Evolutionary conservation across 2,888 invertebrate genomes (phyloP), one percentile per base, ranked within the genome.

Genomic region (Athrips mouffetella): DNA sequence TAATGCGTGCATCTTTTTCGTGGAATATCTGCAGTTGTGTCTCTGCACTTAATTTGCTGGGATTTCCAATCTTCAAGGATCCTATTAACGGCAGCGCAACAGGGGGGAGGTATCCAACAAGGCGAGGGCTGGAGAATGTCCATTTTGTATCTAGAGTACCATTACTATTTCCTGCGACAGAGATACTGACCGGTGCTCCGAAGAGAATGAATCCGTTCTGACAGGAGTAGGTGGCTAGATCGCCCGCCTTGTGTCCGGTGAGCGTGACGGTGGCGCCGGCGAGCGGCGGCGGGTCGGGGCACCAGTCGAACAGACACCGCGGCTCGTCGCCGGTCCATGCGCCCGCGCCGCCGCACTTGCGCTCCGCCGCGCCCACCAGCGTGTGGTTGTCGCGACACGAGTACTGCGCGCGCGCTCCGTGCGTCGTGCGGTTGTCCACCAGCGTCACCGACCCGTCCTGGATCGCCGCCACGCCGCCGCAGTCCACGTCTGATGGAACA

Each of bases 321-420:
- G 96, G 95, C 5, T 93, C 90, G 48, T 92, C 91, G 0, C 94
- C 94, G 37, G 91, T 92, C 96, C 96, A 96, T 42, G 89, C 77
- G 0, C 94, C 95, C 30, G 91, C 91, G 50, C 93, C 91, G 0
- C 91, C 91, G 66, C 97, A 97, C n/a, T 88, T 84, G 16, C 96
- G 85, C 52, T 91, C 91, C 40, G 91, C 90, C 56, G 87, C 91
- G 0, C 96, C 96, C 4, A 94, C 93, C 2, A 97, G 82, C 0
- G 96, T 97, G 76, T 95, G 94, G 73, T 97, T 97, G 65, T 94
- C 93, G 50, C 93, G 91, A 67, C 97, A 97, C 3, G 91, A 89
- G 75, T 96, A 97, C 2, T 91, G 75, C 0, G 94, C 95, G 45
- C 90, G 86, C 0, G 96, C 95, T 0, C 94, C 95, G 71, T 93